Evolutionary conservation across 2,113 vertebrate genomes (phyloP).

Genomic region (Podilymbus podiceps): DNA sequence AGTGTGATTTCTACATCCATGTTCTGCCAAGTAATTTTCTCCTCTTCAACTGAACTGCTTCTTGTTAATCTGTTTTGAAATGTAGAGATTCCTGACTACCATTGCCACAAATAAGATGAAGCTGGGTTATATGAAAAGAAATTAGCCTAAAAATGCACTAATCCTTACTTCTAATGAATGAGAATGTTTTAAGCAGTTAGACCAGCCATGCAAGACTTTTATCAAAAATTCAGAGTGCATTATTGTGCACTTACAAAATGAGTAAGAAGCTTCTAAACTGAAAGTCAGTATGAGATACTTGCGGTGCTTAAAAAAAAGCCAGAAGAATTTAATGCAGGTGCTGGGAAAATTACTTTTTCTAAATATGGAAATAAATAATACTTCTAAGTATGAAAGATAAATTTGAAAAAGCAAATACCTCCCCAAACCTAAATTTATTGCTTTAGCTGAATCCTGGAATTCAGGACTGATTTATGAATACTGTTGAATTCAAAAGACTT

Average conservation of each 20-base stretch:
- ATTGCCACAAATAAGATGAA: background rate
- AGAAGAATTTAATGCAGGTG: background rate
- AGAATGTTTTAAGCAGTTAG: background rate
- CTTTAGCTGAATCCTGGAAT: background rate
- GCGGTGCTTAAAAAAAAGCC: background rate
- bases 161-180: background rate
- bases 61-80: background rate
- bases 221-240: background rate
- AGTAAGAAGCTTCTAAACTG: background rate
- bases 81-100: background rate
- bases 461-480: background rate
- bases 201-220: background rate
- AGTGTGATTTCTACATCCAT: background rate
- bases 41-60: background rate
- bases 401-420: background rate
- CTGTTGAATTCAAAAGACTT: background rate
- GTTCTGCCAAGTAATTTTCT: constrained; percentile 11
- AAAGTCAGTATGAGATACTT: background rate
- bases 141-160: background rate
- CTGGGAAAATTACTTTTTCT: background rate
- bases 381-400: background rate
- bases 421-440: background rate
- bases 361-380: background rate
- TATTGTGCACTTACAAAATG: background rate
- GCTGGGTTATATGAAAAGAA: background rate